These are phyloP conservation scores for Salvelinus fontinalis DNA, from an alignment of 2,113 vertebrate species.

Conservation along the genomic window DNA sequence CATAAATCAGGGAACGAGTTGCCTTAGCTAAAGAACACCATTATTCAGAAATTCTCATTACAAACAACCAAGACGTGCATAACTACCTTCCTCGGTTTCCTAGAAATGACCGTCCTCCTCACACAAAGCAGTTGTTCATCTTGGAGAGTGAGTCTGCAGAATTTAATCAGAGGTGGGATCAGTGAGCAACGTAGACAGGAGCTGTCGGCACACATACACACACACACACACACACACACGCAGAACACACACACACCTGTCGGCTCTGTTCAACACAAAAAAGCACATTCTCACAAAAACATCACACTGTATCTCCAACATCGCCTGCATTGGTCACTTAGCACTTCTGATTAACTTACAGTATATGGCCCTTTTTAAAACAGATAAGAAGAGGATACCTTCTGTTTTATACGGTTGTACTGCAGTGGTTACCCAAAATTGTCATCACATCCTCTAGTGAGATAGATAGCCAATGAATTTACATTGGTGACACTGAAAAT, in stretches of 20 bases:
- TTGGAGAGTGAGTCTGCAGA: constrained; percentile 42
- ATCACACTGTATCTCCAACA: background rate
- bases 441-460: too few species aligned
- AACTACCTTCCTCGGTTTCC: constrained; percentile 2
- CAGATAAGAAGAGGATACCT: background rate
- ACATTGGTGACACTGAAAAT: too few species aligned
- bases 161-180: constrained; percentile 27
- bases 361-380: constrained; percentile 13
- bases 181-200: constrained; percentile 1
- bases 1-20: constrained; percentile 12
- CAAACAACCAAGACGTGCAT: constrained; percentile 2
- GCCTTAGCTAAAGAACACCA: constrained; percentile 10
- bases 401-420: too few species aligned
- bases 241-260: too few species aligned
- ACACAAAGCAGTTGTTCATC: constrained; percentile 47
- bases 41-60: constrained; percentile 8
- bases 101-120: background rate
- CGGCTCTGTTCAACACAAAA: constrained; percentile 9
- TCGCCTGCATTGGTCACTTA: background rate
- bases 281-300: background rate
- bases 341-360: background rate
- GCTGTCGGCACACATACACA: background rate
- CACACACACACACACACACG: too few species aligned
- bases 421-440: too few species aligned
- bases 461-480: too few species aligned